These are phyloP conservation scores for Heterodera carotae DNA, from an alignment of 1,140 invertebrate genomes.

Conservation along the genomic window DNA sequence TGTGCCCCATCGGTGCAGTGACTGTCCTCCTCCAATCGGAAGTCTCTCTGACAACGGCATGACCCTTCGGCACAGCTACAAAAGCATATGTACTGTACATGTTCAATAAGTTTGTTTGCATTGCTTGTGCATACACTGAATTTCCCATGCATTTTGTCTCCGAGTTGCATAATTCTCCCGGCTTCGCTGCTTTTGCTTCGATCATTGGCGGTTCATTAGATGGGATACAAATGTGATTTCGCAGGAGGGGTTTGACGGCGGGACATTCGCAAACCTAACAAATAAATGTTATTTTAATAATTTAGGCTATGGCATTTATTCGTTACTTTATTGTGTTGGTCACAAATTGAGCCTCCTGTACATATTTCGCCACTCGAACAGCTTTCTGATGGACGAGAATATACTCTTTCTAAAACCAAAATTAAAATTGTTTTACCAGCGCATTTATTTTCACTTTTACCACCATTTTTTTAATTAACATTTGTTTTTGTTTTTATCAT, in stretches of 20 bases:
- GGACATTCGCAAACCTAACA: constrained; percentile 58
- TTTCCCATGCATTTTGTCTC: constrained; percentile 49
- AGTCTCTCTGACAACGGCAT: constrained; percentile 51
- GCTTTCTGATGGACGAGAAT: constrained; percentile 54
- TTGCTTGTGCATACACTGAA: constrained; percentile 45
- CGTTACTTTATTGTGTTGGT: constrained; percentile 20
- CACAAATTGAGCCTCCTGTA: constrained; percentile 55
- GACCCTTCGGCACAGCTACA: constrained; percentile 52
- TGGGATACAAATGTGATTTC: constrained; percentile 53
- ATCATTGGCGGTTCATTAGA: constrained; percentile 42
- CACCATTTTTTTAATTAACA: too few species aligned
- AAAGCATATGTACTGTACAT: constrained; percentile 11
- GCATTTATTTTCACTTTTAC: too few species aligned
- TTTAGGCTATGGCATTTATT: background rate
- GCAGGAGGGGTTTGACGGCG: constrained; percentile 50
- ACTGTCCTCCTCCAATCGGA: constrained; percentile 35
- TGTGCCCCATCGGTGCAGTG: constrained; percentile 10
- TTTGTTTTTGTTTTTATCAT: too few species aligned
- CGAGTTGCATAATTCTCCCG: constrained; percentile 51
- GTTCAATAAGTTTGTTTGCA: background rate
- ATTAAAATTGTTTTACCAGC: too few species aligned
- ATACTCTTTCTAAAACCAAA: constrained; percentile 39
- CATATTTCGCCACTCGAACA: constrained; percentile 55
- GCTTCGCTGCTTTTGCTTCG: constrained; percentile 31
- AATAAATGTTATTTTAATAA: constrained; percentile 19